Percentiles rank a stretch among this genome's conserved stretches.
Conservation (phyloP, 2,888 invertebrate species). For the Autographa gamma region DNA sequence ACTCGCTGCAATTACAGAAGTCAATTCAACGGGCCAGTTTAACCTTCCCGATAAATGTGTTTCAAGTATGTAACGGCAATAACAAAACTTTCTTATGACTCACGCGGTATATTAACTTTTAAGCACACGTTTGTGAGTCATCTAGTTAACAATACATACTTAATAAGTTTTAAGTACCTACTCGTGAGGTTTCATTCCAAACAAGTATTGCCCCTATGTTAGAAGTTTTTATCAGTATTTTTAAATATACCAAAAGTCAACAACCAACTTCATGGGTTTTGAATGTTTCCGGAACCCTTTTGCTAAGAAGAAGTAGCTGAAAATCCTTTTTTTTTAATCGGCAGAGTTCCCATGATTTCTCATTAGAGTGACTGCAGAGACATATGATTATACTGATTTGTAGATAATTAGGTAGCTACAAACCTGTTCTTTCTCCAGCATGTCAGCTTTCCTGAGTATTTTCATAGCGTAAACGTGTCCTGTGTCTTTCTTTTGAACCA, state of each 20-base stretch:
- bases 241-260: too few species aligned
- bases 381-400: background rate
- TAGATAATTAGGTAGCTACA: constrained; percentile 13
- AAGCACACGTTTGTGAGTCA: constrained; percentile 2
- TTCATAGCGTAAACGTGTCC: constrained; percentile 99
- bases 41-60: constrained; percentile 3
- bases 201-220: background rate
- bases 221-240: background rate
- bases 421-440: constrained; percentile 99
- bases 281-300: too few species aligned
- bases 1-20: background rate
- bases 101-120: background rate
- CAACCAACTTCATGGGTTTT: too few species aligned
- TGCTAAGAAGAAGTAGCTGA: too few species aligned
- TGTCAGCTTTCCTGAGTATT: constrained; percentile 99
- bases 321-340: too few species aligned
- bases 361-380: too few species aligned
- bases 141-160: background rate
- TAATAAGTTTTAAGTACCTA: background rate
- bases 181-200: background rate
- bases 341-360: too few species aligned
- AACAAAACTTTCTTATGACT: constrained; percentile 8
- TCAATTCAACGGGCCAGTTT: background rate
- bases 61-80: background rate
- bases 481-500: constrained; percentile 99